Conservation (phyloP, 2,797 vertebrate genomes). For the Odontamblyopus lacepedii region DNA sequence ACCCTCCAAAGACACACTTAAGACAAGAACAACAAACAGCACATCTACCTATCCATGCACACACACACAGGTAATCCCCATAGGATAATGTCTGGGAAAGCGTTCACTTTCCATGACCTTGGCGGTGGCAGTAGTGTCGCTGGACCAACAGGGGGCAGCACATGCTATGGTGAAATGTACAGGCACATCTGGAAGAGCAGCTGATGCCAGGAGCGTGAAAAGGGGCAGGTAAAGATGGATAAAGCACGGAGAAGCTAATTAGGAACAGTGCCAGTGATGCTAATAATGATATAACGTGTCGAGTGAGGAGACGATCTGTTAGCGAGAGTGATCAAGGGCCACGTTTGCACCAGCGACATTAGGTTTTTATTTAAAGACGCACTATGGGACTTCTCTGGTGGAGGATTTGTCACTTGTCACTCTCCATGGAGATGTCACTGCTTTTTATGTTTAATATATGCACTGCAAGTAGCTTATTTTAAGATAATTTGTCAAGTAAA, state of each 20-base stretch:
- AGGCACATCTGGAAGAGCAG: constrained; percentile 29
- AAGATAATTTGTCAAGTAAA: too few species aligned
- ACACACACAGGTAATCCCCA: constrained; percentile 19
- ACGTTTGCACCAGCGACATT: not conserved
- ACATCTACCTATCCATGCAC: constrained; percentile 30
- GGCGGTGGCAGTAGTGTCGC: constrained; percentile 50
- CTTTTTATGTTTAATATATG: too few species aligned
- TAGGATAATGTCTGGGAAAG: constrained; percentile 24
- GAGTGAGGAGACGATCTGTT: constrained; percentile 1
- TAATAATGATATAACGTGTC: constrained; percentile 17
- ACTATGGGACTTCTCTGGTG: too few species aligned
- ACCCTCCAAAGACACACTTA: constrained; percentile 38
- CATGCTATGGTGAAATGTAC: constrained; percentile 17
- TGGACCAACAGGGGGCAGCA: constrained; percentile 57
- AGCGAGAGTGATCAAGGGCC: constrained; percentile 1
- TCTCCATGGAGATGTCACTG: too few species aligned
- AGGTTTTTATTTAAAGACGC: not conserved
- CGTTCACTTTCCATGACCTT: constrained; percentile 63
- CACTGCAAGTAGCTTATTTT: too few species aligned
- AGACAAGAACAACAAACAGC: constrained; percentile 31
- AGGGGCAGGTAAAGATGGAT: constrained; percentile 12
- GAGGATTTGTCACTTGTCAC: too few species aligned
- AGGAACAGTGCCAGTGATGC: not conserved
- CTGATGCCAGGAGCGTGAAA: constrained; percentile 17
- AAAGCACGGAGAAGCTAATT: not conserved